Evolutionary conservation across 2,797 vertebrate species (phyloP).

Genomic region (Eutrigla gurnardus): DNA sequence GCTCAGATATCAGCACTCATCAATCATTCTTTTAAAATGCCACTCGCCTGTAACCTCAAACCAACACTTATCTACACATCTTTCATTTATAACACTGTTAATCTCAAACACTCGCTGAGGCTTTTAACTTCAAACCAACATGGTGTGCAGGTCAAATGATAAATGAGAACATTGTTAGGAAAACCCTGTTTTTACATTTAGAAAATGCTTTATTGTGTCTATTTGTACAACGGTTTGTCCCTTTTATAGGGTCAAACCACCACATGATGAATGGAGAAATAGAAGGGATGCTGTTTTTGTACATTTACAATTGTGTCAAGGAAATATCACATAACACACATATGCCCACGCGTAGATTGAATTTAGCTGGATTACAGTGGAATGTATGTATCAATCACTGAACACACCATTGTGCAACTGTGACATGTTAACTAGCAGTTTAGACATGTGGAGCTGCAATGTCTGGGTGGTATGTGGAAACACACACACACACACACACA

Average conservation of each 20-base stretch:
- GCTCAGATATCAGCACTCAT: slow-evolving; percentile 14
- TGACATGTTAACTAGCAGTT: slow-evolving; percentile 46
- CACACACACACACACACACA: slow-evolving; percentile 4
- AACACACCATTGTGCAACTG: slow-evolving; percentile 29
- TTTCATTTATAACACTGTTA: slow-evolving; percentile 16
- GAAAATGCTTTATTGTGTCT: neutral
- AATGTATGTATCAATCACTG: slow-evolving; percentile 16
- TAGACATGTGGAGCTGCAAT: slow-evolving; percentile 44
- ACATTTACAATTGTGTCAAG: neutral
- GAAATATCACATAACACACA: neutral
- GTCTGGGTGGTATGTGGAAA: slow-evolving; percentile 51
- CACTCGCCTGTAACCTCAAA: slow-evolving; percentile 3
- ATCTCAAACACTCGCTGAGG: neutral
- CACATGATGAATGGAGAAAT: neutral
- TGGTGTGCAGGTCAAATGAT: no score
- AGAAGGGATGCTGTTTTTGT: neutral
- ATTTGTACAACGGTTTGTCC: neutral
- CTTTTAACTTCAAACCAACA: neutral
- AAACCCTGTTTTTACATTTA: neutral
- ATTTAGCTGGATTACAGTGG: neutral
- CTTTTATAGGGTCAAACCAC: neutral
- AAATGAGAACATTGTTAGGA: neutral
- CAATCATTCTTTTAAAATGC: slow-evolving; percentile 12
- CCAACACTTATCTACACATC: slow-evolving; percentile 12
- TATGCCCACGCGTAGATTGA: neutral